Evolutionary conservation across 2,888 invertebrate genomes (phyloP), one percentile per base, ranked within the genome.

Genomic region (Drosophila hawaiiensis): DNA sequence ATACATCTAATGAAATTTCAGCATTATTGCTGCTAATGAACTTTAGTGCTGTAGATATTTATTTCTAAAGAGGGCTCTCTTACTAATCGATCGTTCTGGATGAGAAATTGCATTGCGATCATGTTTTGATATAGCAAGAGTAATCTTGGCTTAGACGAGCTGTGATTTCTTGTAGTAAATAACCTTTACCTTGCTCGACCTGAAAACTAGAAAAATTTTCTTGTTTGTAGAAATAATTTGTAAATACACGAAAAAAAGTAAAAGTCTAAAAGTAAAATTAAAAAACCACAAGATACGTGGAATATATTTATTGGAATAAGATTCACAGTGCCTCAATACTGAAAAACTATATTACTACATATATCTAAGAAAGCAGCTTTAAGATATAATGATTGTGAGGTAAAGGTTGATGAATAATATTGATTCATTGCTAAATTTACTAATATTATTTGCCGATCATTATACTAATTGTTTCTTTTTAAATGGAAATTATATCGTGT

Each of bases 321-420:
- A n/a, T 19, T 19, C 39, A 7, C 19, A 3, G 19, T 39, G 39
- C 37, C 6, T 37, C 7, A 39, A 39, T 19, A 39, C 7, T 9
- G 39, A 0, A 39, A 9, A 9, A n/a, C 1, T 4, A n/a, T n/a
- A 41, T n/a, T 4, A 4, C n/a, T 4, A 0, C 9, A 39, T n/a
- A 4, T 4, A 10, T 41, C 10, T 10, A n/a, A 10, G n/a, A 41
- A 4, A 10, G 41, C 41, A 10, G 22, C 41, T 22, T 5, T 22
- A 43, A 43, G 0, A 12, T 43, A 2, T 22, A n/a, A 10, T 22
- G 47, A 14, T 22, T 25, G 4, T 7, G 0, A 16, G 25, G 4
- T 4, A 4, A 0, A 4, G 14, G 3, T 7, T 7, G 14, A 14
- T 47, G 14, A 22, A 22, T 43, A 22, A n/a, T n/a, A 41, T n/a